phyloP scores from a whole-genome alignment of 2,797 vertebrate species.

The Sphenodon punctatus region DNA sequence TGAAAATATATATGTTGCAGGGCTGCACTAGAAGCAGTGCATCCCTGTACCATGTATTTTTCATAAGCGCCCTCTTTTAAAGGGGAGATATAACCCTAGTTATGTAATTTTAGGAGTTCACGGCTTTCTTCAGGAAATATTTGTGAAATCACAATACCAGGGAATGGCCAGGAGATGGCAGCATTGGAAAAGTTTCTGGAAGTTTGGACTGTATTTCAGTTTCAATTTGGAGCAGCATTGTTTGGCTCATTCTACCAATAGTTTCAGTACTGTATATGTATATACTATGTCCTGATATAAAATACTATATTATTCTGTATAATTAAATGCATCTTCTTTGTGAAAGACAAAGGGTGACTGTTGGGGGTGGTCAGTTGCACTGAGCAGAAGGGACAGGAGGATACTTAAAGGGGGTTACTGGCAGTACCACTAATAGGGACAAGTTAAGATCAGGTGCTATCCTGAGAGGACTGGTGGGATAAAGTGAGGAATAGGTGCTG shows the following conservation, averaged over 20 bases:
- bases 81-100: too few relatives aligned
- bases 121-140: background rate
- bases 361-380: background rate
- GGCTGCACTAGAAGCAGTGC: too few relatives aligned
- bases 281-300: background rate
- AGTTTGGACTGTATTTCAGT: background rate
- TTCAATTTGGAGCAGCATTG: background rate
- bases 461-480: too few relatives aligned
- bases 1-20: too few relatives aligned
- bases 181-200: slow-evolving; percentile 66
- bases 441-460: background rate
- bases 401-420: background rate
- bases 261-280: background rate
- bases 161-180: slow-evolving; percentile 70
- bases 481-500: background rate
- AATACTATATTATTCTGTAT: background rate
- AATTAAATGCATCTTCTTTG: background rate
- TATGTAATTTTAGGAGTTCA: too few relatives aligned
- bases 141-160: background rate
- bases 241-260: background rate
- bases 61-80: too few relatives aligned
- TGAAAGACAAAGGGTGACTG: background rate
- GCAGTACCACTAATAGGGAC: background rate
- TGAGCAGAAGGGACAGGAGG: background rate
- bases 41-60: too few relatives aligned